Evolutionary conservation across 2,888 invertebrate genomes (phyloP).

Genomic region (Dryadula phaetusa): DNA sequence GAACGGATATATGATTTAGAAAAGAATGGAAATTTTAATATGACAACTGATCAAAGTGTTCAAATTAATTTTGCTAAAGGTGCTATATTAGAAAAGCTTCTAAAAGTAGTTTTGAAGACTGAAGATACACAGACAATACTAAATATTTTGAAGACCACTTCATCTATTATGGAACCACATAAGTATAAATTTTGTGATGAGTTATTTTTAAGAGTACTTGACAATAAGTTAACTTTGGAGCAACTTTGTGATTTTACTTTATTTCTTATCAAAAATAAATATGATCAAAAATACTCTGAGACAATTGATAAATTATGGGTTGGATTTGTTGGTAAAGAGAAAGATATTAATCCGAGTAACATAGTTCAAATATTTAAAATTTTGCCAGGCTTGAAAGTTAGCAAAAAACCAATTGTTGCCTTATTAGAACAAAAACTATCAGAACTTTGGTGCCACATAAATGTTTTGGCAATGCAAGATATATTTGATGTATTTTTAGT

Average conservation of each 20-base stretch:
- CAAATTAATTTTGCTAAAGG: conserved; percentile 72
- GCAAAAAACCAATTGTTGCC: conserved; percentile 83
- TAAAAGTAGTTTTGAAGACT: conserved; percentile 73
- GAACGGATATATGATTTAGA: conserved; percentile 77
- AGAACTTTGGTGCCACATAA: conserved; percentile 83
- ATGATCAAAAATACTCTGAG: conserved; percentile 74
- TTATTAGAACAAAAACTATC: conserved; percentile 85
- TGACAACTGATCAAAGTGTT: conserved; percentile 55
- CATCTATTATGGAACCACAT: conserved; percentile 70
- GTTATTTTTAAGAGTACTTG: conserved; percentile 84
- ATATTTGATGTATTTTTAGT: conserved; percentile 73
- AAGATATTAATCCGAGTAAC: conserved; percentile 83
- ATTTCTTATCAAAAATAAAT: conserved; percentile 78
- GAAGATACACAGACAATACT: conserved; percentile 78
- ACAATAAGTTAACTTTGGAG: conserved; percentile 82
- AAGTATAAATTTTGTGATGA: conserved; percentile 85
- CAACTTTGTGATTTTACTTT: conserved; percentile 86
- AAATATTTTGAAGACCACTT: conserved; percentile 70
- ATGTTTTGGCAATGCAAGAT: conserved; percentile 72
- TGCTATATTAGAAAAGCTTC: conserved; percentile 75
- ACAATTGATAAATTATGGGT: conserved; percentile 87
- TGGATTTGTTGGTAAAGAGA: conserved; percentile 84
- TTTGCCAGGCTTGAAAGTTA: conserved; percentile 83
- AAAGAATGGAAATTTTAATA: conserved; percentile 58
- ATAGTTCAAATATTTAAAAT: conserved; percentile 83